phyloP scores from a whole-genome alignment of 2,888 invertebrate genomes.

The Scelioninae gen. 2 region DNA sequence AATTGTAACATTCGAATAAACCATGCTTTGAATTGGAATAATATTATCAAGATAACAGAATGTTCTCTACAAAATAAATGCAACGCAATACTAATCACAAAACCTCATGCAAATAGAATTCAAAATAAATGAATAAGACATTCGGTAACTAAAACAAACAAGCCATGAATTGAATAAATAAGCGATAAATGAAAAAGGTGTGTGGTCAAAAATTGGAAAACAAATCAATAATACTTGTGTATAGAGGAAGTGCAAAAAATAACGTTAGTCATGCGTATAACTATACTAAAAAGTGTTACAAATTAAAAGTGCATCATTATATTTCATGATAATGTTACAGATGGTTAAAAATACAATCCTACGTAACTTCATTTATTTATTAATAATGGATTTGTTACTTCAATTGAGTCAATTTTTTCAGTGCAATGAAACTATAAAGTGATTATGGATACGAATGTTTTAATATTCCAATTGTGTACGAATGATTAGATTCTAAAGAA shows the following conservation, averaged over 20 bases:
- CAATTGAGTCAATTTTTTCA: neutral
- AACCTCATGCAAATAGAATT: slow-evolving; percentile 27
- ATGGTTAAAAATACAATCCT: neutral
- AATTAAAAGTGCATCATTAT: slow-evolving; percentile 1
- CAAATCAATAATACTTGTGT: neutral
- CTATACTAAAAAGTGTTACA: slow-evolving; percentile 1
- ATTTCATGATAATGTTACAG: neutral
- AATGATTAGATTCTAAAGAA: neutral
- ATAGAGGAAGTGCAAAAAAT: neutral
- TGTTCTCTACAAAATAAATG: slow-evolving; percentile 12
- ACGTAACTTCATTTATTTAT: neutral
- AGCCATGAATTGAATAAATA: slow-evolving; percentile 38
- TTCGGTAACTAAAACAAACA: slow-evolving; percentile 29
- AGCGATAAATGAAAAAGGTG: slow-evolving; percentile 16
- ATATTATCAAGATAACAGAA: neutral
- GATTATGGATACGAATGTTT: neutral
- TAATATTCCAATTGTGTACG: neutral
- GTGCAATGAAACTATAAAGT: neutral
- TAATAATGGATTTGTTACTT: neutral
- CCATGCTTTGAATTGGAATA: neutral
- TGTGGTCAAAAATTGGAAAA: slow-evolving; percentile 9
- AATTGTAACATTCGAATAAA: neutral
- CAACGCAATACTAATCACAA: slow-evolving; percentile 12
- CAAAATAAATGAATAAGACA: slow-evolving; percentile 20
- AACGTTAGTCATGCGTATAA: neutral